Evolutionary conservation across 2,113 vertebrate genomes (phyloP).

Genomic region (Meriones unguiculatus): DNA sequence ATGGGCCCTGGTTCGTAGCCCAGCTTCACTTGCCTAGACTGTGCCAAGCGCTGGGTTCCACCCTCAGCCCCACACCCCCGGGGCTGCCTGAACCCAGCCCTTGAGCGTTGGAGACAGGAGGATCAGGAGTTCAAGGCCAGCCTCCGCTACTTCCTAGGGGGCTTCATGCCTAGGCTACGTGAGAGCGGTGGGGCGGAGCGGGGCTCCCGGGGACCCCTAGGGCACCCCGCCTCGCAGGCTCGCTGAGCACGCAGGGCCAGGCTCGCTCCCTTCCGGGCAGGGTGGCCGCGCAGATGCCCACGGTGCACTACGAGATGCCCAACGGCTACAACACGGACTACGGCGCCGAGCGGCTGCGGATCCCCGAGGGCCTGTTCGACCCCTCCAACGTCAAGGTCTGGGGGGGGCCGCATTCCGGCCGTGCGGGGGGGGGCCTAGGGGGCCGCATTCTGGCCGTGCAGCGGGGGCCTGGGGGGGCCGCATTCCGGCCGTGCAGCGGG

Average conservation of each 20-base stretch:
- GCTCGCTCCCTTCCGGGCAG: conserved; percentile 72
- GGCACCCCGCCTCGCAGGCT: background rate
- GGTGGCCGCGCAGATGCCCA: conserved; percentile 91
- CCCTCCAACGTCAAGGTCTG: conserved; percentile 90
- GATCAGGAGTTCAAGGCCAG: background rate
- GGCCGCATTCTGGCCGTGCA: too few species aligned
- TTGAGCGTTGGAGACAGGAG: background rate
- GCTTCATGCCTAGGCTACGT: background rate
- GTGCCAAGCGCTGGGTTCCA: background rate
- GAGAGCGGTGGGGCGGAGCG: background rate
- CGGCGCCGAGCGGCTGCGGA: conserved; percentile 87
- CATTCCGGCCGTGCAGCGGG: too few species aligned
- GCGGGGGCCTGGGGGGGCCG: background rate
- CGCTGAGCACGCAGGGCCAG: background rate
- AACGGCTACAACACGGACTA: conserved; percentile 90
- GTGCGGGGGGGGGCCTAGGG: too few species aligned
- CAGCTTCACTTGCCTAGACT: background rate
- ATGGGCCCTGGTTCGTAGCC: background rate
- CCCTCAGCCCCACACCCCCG: background rate
- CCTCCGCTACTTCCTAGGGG: background rate
- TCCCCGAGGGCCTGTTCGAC: conserved; percentile 90
- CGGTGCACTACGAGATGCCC: conserved; percentile 91
- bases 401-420: background rate
- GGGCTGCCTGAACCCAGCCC: background rate
- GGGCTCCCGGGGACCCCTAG: background rate